Percentiles rank a stretch among this genome's conserved stretches.
Conservation (phyloP, 1,140 invertebrate genomes). For the Plodia interpunctella region DNA sequence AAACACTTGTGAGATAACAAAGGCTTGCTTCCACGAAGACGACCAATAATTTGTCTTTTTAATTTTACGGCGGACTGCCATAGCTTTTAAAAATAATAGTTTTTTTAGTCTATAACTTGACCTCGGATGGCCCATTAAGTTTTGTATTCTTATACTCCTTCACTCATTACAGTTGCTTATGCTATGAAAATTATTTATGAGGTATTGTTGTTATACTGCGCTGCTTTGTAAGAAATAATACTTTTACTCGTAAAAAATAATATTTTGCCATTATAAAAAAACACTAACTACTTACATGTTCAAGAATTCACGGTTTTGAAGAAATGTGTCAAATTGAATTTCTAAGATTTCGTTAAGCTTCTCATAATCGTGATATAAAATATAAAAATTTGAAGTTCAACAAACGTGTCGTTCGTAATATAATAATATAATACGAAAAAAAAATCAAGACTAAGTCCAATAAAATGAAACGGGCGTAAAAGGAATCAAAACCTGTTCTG, state of each 20-base stretch:
- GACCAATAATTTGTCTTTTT: constrained; percentile 77
- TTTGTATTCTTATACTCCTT: constrained; percentile 63
- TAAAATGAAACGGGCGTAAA: constrained; percentile 65
- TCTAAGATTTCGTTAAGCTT: too few species aligned
- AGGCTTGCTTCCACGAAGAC: constrained; percentile 73
- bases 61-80: constrained; percentile 73
- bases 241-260: constrained; percentile 1
- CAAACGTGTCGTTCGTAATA: constrained; percentile 44
- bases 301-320: too few species aligned
- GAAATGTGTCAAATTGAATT: too few species aligned
- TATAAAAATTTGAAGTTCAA: constrained; percentile 25
- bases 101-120: constrained; percentile 59
- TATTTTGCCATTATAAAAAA: too few species aligned
- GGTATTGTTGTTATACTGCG: constrained; percentile 64
- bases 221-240: constrained; percentile 35
- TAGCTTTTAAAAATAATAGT: constrained; percentile 69
- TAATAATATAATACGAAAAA: constrained; percentile 60
- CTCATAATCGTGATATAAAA: too few species aligned
- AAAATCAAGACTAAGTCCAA: constrained; percentile 63
- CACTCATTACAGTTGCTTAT: constrained; percentile 56
- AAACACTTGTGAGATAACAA: constrained; percentile 77
- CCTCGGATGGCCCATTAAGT: constrained; percentile 62
- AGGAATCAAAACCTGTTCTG: constrained; percentile 63
- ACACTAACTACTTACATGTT: too few species aligned
- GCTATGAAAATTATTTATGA: constrained; percentile 61